Base-by-base conservation (phyloP, 2,888 invertebrate species). In the Nycteola revayana region DNA sequence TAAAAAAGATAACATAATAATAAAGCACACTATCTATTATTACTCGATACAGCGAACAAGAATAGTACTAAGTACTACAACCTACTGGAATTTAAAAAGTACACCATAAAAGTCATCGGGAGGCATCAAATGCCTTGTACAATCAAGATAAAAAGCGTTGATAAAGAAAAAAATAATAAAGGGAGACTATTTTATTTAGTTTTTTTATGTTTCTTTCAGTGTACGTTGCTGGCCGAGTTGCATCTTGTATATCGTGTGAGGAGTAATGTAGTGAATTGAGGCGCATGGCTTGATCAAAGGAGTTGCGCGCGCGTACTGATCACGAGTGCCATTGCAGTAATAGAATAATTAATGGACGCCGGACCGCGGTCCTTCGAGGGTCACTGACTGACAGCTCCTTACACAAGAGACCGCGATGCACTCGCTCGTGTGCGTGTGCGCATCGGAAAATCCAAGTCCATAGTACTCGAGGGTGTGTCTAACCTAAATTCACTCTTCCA, bases 331-430 rank as follows among this genome's bases (percentile, higher is more conserved):
- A 79, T 77, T 75, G 75, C 66, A 61, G 74, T 80, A 81, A 84
- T 84, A 77, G 79, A 82, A 82, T 84, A 84, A 84, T 85, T 80
- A 84, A 83, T 82, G 78, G 82, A 63, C 74, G 58, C 66, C 54
- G 67, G 63, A 59, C 65, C 64, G 65, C 46, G 41, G 36, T 36
- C 38, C 58, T 58, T 46, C 32, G 62, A 72, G 71, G 78, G 81
- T 80, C 81, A 81, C 68, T 79, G 80, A 81, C 68, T 79, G 80
- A 76, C 81, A 79, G 74, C 55, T 66, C 44, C 43, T 45, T 40
- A 35, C 31, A 38, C 32, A 33, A 10, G 29, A n/a, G n/a, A n/a
- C n/a, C n/a, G 29, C 20, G 7, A 21, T 21, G 21, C 7, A 24
- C 28, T 8, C 9, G 22, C 34, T 37, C 40, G 32, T 41, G 34